Percentiles rank a stretch among this genome's conserved stretches.
phyloP scores from a whole-genome alignment of 1,140 invertebrate species.

The Cataglyphis hispanica region DNA sequence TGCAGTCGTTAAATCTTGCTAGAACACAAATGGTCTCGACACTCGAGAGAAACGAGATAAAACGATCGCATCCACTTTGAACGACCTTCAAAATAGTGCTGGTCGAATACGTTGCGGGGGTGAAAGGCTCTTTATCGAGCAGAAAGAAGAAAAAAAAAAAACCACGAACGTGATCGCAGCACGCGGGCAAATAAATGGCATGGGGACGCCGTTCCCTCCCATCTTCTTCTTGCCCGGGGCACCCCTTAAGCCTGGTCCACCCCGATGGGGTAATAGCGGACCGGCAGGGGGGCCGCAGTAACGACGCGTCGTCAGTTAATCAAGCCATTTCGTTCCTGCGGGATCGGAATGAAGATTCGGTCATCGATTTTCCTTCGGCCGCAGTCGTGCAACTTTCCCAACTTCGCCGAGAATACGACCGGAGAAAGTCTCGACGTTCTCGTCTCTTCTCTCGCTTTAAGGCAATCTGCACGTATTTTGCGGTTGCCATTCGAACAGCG shows the following conservation, averaged over 20 bases:
- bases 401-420: conserved; percentile 15
- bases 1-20: neutral
- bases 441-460: neutral
- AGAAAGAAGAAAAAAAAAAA: conserved; percentile 71
- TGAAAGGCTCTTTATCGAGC: conserved; percentile 65
- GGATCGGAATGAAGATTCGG: conserved; percentile 80
- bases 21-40: conserved; percentile 2
- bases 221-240: conserved; percentile 76
- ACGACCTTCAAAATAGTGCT: conserved; percentile 11
- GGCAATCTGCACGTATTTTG: neutral
- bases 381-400: conserved; percentile 41
- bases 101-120: neutral
- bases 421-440: conserved; percentile 1
- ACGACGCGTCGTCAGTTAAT: conserved; percentile 86
- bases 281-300: conserved; percentile 81
- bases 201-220: conserved; percentile 69
- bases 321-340: conserved; percentile 85
- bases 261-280: conserved; percentile 78
- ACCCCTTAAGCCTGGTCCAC: conserved; percentile 72
- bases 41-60: neutral
- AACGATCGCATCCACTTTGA: conserved; percentile 3
- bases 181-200: conserved; percentile 73
- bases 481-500: neutral
- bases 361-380: conserved; percentile 81
- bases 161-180: conserved; percentile 77